Conservation (phyloP, 2,797 vertebrate genomes). For the Bradypodion ventrale region DNA sequence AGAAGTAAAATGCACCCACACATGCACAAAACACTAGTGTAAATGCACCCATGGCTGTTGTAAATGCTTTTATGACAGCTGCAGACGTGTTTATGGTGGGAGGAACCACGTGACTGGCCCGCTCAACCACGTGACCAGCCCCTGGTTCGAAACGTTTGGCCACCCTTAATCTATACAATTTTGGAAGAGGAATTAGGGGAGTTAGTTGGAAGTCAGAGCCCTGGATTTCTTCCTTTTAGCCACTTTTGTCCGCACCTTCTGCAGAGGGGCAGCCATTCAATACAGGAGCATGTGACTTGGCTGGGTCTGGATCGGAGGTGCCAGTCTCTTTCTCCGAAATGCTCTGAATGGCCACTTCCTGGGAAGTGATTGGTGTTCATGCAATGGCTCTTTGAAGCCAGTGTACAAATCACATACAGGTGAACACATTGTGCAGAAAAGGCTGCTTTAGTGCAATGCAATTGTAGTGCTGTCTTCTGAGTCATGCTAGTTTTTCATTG, state of each 20-base stretch:
- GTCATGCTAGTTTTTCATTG: background rate
- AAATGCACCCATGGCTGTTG: too few relatives aligned
- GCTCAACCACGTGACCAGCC: too few relatives aligned
- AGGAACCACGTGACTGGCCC: too few relatives aligned
- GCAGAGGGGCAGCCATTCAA: conserved; percentile 19
- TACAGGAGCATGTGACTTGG: background rate
- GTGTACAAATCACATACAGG: background rate
- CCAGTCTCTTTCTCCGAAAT: background rate
- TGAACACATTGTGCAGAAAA: background rate
- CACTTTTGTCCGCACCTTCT: background rate
- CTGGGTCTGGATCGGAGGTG: background rate
- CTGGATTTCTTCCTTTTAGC: conserved; percentile 7
- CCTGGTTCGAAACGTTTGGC: too few relatives aligned
- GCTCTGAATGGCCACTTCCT: background rate
- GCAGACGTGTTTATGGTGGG: too few relatives aligned
- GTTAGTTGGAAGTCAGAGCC: background rate
- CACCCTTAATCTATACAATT: too few relatives aligned
- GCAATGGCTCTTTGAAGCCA: background rate
- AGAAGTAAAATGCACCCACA: too few relatives aligned
- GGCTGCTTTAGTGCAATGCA: background rate
- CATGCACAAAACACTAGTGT: too few relatives aligned
- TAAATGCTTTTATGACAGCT: too few relatives aligned
- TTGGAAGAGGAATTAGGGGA: too few relatives aligned
- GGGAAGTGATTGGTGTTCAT: background rate
- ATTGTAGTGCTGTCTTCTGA: background rate